A percentile compares a stretch with the other conserved stretches of the same genome.
These are phyloP conservation scores for Pararge aegeria DNA, from an alignment of 1,140 invertebrate genomes.

Conservation along the genomic window DNA sequence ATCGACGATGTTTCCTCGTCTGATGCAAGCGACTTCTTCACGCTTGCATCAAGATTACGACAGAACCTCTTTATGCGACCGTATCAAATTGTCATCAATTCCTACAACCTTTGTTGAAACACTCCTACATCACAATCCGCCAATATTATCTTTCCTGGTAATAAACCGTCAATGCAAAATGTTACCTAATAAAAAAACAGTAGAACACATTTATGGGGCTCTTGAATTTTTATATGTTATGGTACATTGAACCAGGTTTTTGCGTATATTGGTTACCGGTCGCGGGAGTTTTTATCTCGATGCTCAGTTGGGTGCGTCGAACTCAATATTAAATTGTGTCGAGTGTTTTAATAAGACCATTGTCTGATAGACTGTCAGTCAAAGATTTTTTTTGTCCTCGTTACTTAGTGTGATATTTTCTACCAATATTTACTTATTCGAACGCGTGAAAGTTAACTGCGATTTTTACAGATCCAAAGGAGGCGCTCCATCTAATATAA, in stretches of 20 bases:
- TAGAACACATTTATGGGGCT: not conserved
- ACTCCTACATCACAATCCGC: not conserved
- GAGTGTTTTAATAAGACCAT: slow-evolving; percentile 4
- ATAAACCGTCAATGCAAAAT: slow-evolving; percentile 4
- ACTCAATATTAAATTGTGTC: slow-evolving; percentile 24
- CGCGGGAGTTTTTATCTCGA: slow-evolving; percentile 36
- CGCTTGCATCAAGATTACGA: slow-evolving; percentile 3
- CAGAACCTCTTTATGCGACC: not conserved
- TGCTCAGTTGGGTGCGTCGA: slow-evolving; percentile 40
- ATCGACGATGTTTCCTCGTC: not conserved
- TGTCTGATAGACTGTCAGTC: not conserved
- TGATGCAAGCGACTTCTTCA: slow-evolving; percentile 9
- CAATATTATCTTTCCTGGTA: not conserved
- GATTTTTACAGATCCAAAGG: too few relatives aligned
- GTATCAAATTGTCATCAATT: not conserved
- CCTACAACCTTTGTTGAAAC: not conserved
- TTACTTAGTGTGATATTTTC: not conserved
- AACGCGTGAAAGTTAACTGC: too few relatives aligned
- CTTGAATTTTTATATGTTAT: slow-evolving; percentile 13
- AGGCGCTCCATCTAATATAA: too few relatives aligned
- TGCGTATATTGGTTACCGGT: slow-evolving; percentile 48
- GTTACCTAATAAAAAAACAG: not conserved
- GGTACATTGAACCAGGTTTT: slow-evolving; percentile 64
- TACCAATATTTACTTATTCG: too few relatives aligned
- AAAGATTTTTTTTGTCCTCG: not conserved